Percentiles rank a stretch among this genome's conserved stretches.
phyloP scores from a whole-genome alignment of 2,888 invertebrate genomes.

The Tetragonula carbonaria region DNA sequence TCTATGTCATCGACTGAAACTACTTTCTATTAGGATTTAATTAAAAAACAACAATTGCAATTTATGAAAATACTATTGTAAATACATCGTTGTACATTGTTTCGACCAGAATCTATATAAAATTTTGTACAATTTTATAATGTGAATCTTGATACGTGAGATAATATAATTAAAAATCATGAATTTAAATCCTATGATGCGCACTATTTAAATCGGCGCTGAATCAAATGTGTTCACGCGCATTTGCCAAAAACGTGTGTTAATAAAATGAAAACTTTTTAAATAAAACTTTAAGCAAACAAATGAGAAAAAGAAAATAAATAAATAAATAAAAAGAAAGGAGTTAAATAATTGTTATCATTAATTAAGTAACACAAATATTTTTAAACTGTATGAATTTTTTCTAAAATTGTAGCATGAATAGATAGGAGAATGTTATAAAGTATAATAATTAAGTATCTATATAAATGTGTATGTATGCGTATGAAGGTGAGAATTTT shows the following conservation, averaged over 20 bases:
- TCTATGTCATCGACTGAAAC: no score
- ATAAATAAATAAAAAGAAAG: no score
- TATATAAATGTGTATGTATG: background rate
- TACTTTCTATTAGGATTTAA: background rate
- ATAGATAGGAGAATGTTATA: background rate
- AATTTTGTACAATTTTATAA: conserved; percentile 2
- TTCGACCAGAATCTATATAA: background rate
- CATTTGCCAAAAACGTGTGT: background rate
- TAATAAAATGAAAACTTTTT: background rate
- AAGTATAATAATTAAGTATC: background rate
- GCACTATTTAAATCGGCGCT: background rate
- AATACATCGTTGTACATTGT: background rate
- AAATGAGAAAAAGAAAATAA: background rate
- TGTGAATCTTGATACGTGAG: background rate
- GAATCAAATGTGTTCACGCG: background rate
- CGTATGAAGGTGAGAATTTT: background rate
- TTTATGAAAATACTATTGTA: background rate
- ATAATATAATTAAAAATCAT: background rate
- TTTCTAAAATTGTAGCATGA: background rate
- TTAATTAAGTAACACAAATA: background rate
- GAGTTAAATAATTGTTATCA: background rate
- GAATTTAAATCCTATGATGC: background rate
- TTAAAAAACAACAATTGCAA: background rate
- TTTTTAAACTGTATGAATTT: background rate
- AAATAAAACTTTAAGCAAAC: background rate